Evolutionary conservation across 2,797 vertebrate species (phyloP), one percentile per base, ranked within the genome.

Genomic region (Discoglossus pictus): DNA sequence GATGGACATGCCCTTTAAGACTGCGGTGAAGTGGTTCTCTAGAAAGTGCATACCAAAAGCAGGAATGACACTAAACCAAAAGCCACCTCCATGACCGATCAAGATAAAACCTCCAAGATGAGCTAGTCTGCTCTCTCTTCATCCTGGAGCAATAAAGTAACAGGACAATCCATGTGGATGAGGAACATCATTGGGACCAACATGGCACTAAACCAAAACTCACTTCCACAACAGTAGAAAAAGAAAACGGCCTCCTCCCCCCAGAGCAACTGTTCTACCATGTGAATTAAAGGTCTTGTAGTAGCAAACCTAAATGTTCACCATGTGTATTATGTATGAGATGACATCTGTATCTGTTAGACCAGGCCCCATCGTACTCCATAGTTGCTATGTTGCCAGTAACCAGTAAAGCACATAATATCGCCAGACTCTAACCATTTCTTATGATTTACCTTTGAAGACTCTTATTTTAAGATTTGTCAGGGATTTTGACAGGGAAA

Each of bases 131-230:
- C 24, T 34, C 25, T 58, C 25, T 48, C 54, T 13, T 54, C 27
- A 61, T 51, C 36, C 36, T 42, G 20, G 38, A 71, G 21, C 38
- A 51, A 38, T 39, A n/a, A 3, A 16, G 15, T 7, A 11, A 59
- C 24, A 17, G 61, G 36, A 58, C 44, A 13, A 35, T 38, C 38
- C 16, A 42, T 56, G 35, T 7, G 60, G 20, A 71, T 48, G 20
- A 48, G 42, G 44, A 38, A 25, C 18, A 59, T 59, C 25, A 65
- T 25, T 44, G 53, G 61, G 68, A 71, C 68, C 68, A 71, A 71
- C 36, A 64, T 64, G 53, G 44, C 53, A 16, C 44, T 58, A 71
- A 71, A 71, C 68, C 68, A 71, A 71, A 71, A 64, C 55, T 71
- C 61, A 58, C 38, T 21, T 71, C 18, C 51, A 51, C 48, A 36